Base-by-base conservation (phyloP, 2,113 vertebrate genomes). In the Triplophysa dalaica region DNA sequence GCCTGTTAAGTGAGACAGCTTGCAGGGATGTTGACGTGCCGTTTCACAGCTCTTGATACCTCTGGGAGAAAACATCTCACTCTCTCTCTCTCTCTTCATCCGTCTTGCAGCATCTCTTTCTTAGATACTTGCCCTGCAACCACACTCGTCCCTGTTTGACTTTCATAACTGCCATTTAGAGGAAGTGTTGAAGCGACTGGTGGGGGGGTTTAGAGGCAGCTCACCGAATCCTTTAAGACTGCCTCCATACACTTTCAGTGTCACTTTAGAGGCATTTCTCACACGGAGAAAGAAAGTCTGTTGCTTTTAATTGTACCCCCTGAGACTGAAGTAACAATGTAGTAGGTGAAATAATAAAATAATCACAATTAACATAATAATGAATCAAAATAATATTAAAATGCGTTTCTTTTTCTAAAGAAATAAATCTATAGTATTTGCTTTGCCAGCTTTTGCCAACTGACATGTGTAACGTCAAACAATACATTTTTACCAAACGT, bases 71-170 rank as follows among this genome's bases (percentile, higher is more conserved):
- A 78, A 45, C 29, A 62, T 64, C 48, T 62, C 22, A 54, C 41
- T 69, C 65, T 63, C 52, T 74, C 24, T 9, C 65, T 43, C 26
- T 12, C n/a, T n/a, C n/a, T n/a, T 10, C 52, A 45, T 80, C 19
- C 29, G 22, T 48, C 63, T 43, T 50, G 43, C 58, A 22, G 54
- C 54, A 10, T 50, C 56, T 79, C 67, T 70, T 70, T 78, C 41
- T 61, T 43, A 63, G 77, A 52, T 41, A 70, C 77, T 79, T 73
- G 50, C 62, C 62, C 68, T 73, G 68, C n/a, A 66, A 75, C 73
- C 60, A 63, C 60, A 63, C 43, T 75, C 73, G 41, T 62, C 73
- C 73, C 58, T 38, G 41, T 75, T 63, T 75, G 73, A 75, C 73
- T 38, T 62, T 77, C 43, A 45, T 81, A 68, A 70, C 45, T 26